phyloP scores from a whole-genome alignment of 2,113 vertebrate genomes.

The Pimephales promelas region DNA sequence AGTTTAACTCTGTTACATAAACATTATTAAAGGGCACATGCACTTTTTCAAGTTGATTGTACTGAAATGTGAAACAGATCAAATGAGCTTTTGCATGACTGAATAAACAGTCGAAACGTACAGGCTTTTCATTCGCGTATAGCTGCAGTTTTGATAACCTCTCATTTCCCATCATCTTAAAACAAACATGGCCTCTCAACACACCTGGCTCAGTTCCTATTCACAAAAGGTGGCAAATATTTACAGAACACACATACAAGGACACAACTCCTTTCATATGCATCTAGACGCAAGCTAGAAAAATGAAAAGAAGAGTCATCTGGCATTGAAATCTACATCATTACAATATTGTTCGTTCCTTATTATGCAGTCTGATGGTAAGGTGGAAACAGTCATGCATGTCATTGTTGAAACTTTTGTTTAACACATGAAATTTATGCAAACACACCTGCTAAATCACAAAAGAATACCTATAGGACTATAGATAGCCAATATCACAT shows the following conservation, averaged over 20 bases:
- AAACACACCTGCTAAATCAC: background rate
- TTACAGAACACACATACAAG: conserved; percentile 13
- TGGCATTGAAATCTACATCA: background rate
- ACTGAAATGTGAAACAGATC: no score
- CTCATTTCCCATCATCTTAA: background rate
- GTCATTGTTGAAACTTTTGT: background rate
- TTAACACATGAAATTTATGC: background rate
- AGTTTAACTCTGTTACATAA: background rate
- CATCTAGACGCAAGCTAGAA: background rate
- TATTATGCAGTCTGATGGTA: background rate
- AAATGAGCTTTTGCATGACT: background rate
- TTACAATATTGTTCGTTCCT: background rate
- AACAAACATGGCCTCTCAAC: conserved; percentile 48
- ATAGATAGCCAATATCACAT: background rate
- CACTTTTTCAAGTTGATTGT: no score
- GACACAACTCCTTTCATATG: background rate
- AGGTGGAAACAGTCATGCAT: background rate
- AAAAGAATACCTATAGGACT: background rate
- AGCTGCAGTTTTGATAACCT: background rate
- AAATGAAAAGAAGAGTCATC: background rate
- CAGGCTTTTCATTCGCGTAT: background rate
- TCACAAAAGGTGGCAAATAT: conserved; percentile 18
- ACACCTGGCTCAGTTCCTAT: conserved; percentile 41
- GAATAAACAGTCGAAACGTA: background rate
- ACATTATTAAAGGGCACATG: no score